Base-by-base conservation (phyloP, 30 jellyfish, hydroid and myxozoan genomes). In the Rhopilema esculentum region DNA sequence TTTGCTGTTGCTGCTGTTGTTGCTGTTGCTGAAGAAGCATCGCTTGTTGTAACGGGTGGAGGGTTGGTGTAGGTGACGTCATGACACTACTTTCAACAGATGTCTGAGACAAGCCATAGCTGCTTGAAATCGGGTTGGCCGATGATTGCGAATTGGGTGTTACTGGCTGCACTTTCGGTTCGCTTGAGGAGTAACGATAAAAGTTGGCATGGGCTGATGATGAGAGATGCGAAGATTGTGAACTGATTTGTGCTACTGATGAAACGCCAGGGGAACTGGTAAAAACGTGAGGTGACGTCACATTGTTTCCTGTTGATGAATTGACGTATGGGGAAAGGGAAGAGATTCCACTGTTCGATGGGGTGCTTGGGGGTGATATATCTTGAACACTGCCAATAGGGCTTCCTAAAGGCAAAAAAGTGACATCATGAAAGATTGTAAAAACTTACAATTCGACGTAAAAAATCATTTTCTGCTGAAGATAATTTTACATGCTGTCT, bases 21-120 rank as follows among this genome's bases (percentile, higher is more conserved):
- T 87, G 97, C 28, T 94, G 98, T 64, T 94, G 97, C 92, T 89
- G 97, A 9, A 94, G 79, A 25, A 94, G 86, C 89, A 85, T 89
- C 23, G 98, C 98, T 79, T 94, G 98, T 62, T 94, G 98, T 49
- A 94, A 79, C 28, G 98, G 98, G 77, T 94, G 98, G 22, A 94
- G 87, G 30, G 79, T 69, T 28, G 97, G 88, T n/a, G 98, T 70
- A 18, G 97, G 91, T 15, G 86, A 67, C 0, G 76, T 49, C 26
- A 77, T 88, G 32, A 12, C 66, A 20, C 89, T 19, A 18, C 89
- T 74, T 52, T 66, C 83, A 19, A 71, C 23, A 65, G 40, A 49
- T 48, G 65, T 69, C 49, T 77, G 86, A 9, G 96, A 48, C 32
- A 73, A 8, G 32, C 62, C 26, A 27, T 79, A 66, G 27, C 90